phyloP scores from a whole-genome alignment of 2,797 vertebrate genomes.

The Peromyscus nudipes region DNA sequence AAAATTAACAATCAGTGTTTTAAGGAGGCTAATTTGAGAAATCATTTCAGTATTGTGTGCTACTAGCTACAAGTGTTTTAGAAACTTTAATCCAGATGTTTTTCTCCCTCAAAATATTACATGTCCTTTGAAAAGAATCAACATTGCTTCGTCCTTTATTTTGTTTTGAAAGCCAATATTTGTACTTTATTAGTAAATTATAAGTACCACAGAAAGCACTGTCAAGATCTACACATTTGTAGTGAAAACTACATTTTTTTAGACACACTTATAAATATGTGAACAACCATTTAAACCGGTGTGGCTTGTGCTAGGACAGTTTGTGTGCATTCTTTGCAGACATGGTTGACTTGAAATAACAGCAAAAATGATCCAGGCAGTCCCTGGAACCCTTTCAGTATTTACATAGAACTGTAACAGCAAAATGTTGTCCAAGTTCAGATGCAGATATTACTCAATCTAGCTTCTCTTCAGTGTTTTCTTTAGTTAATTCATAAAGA shows the following conservation, averaged over 20 bases:
- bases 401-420: constrained; percentile 59
- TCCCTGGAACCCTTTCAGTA: constrained; percentile 63
- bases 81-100: constrained; percentile 31
- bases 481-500: constrained; percentile 62
- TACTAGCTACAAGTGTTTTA: constrained; percentile 39
- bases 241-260: constrained; percentile 57
- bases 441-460: constrained; percentile 52
- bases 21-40: constrained; percentile 50
- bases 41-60: constrained; percentile 50
- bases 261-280: constrained; percentile 36
- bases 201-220: constrained; percentile 55
- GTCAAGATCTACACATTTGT: constrained; percentile 32
- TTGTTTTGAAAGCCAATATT: constrained; percentile 58
- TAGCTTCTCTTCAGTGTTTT: constrained; percentile 59
- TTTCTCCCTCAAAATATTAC: constrained; percentile 26
- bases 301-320: constrained; percentile 47
- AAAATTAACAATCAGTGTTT: constrained; percentile 47
- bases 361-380: constrained; percentile 61
- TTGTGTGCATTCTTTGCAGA: constrained; percentile 62
- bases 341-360: constrained; percentile 74
- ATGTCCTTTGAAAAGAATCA: constrained; percentile 54
- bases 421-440: constrained; percentile 59
- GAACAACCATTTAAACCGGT: constrained; percentile 31
- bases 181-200: constrained; percentile 52
- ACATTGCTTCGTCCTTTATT: constrained; percentile 47